Percentiles rank a stretch among this genome's conserved stretches.
Evolutionary conservation across 1,140 invertebrate species (phyloP).

Genomic region (Drosophila auraria): DNA sequence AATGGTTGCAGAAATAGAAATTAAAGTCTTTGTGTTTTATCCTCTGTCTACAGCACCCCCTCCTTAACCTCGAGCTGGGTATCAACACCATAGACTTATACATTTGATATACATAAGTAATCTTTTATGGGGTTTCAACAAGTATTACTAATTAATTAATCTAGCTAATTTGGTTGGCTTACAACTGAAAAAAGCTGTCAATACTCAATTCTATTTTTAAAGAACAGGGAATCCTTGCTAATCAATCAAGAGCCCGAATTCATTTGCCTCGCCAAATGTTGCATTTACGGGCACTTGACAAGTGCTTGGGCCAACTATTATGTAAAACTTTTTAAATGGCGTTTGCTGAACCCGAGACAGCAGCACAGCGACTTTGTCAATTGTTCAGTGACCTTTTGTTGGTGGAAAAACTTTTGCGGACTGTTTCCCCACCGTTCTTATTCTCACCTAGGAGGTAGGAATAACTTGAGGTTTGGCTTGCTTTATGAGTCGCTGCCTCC

Average conservation of each 20-base stretch:
- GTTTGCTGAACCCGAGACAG: constrained; percentile 48
- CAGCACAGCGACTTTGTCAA: constrained; percentile 60
- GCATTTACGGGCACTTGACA: constrained; percentile 59
- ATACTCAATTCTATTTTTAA: background rate
- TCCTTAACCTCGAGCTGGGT: too few species aligned
- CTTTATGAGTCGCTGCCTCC: constrained; percentile 44
- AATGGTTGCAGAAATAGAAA: too few species aligned
- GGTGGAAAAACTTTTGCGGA: constrained; percentile 46
- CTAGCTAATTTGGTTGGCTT: too few species aligned
- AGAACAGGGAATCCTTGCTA: background rate
- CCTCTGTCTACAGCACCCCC: too few species aligned
- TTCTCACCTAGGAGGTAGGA: constrained; percentile 40
- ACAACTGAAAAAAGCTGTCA: background rate
- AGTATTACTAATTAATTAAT: too few species aligned
- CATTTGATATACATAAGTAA: too few species aligned
- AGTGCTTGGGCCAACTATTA: constrained; percentile 59
- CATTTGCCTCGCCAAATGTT: constrained; percentile 23
- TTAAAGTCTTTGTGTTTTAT: too few species aligned
- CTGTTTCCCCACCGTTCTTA: constrained; percentile 8
- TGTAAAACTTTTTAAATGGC: constrained; percentile 70
- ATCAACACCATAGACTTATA: too few species aligned
- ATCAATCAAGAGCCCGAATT: background rate
- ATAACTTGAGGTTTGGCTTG: constrained; percentile 42
- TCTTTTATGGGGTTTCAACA: too few species aligned
- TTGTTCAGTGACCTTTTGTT: constrained; percentile 76